Evolutionary conservation across 2,113 vertebrate genomes (phyloP), one percentile per base, ranked within the genome.

Genomic region (Xyliphius kryptos): DNA sequence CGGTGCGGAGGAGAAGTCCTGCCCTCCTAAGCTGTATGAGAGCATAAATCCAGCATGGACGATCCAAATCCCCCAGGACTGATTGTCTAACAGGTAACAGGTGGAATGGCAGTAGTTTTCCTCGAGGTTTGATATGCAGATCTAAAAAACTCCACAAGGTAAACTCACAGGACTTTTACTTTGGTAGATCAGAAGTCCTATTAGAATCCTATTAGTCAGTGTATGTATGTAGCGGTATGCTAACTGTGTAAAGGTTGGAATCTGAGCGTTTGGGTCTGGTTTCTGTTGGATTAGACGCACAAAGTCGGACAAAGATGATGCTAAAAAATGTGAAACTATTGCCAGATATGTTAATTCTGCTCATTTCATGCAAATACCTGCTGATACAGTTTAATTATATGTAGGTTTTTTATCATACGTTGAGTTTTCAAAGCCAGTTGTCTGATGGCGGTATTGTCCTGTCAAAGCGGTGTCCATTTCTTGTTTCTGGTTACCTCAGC

Each of bases 181-280:
- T 58, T 49, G 56, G 36, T 47, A 59, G 52, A 61, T 38, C 36
- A 36, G 47, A 37, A 46, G 55, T 19, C 47, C 53, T 56, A 40
- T 26, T 62, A 55, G 32, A 77, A 75, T 76, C 75, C 67, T 75
- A 71, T 79, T 79, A 75, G n/a, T n/a, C n/a, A n/a, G 52, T 63
- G 40, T 37, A 56, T 61, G 65, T 61, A 74, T 51, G 70, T 65
- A 70, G 61, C 51, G 32, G 68, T 61, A 64, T 38, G 44, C 46
- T 62, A 61, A 57, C 19, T 43, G 21, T 12, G 32, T 16, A 55
- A 38, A 43, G 57, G 15, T 10, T 49, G 26, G 15, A 14, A 51
- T 43, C 26, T 9, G 22, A 48, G n/a, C 7, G 38, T 4, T 51
- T 50, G 21, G 19, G 17, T 38, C 9, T 55, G 13, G n/a, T 44